These are phyloP conservation scores for Danionella dracula DNA, from an alignment of 2,797 vertebrate species.

Conservation along the genomic window DNA sequence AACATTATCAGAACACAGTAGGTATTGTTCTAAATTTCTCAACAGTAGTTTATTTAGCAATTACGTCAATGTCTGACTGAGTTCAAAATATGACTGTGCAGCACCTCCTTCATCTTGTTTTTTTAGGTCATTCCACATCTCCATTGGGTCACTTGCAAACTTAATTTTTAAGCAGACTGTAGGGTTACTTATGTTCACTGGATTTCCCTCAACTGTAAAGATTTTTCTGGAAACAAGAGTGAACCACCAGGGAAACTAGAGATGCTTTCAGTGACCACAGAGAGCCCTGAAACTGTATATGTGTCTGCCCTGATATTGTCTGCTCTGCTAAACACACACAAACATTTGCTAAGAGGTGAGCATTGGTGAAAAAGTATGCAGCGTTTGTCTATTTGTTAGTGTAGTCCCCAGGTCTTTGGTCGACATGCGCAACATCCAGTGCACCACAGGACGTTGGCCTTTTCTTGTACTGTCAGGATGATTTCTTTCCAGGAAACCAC, in stretches of 20 bases:
- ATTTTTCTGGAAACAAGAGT: background rate
- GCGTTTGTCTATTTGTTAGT: conserved; percentile 10
- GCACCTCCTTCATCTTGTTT: too few relatives aligned
- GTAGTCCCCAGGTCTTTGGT: conserved; percentile 9
- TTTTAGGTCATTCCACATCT: too few relatives aligned
- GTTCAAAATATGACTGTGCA: too few relatives aligned
- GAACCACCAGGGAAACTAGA: background rate
- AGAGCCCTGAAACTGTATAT: background rate
- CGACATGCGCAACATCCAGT: conserved; percentile 29
- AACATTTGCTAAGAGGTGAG: background rate
- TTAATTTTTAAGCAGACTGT: background rate
- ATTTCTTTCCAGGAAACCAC: background rate
- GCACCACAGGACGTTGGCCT: conserved; percentile 7
- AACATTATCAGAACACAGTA: too few relatives aligned
- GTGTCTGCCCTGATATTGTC: conserved; percentile 1
- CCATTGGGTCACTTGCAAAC: background rate
- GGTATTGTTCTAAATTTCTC: too few relatives aligned
- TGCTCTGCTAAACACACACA: background rate
- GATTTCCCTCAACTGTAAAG: background rate
- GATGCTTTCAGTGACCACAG: conserved; percentile 21
- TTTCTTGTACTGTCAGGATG: conserved; percentile 21
- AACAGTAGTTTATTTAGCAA: too few relatives aligned
- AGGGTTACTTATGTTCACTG: background rate
- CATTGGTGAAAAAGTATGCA: background rate
- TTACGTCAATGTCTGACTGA: too few relatives aligned